Conservation (phyloP, 2,113 vertebrate species). For the Hippocampus comes region DNA sequence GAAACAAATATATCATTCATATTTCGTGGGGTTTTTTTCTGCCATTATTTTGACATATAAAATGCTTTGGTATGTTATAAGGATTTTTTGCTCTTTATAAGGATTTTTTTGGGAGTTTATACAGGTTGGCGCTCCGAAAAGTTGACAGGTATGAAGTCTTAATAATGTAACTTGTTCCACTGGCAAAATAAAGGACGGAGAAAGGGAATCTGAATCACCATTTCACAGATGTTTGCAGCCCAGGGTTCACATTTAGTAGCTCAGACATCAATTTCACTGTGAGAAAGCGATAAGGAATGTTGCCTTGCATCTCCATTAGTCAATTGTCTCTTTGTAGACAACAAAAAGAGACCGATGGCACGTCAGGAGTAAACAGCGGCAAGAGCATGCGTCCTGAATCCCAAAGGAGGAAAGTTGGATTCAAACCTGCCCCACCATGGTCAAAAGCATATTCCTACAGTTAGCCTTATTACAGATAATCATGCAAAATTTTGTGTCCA, state of each 20-base stretch:
- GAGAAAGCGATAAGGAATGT: conserved; percentile 46
- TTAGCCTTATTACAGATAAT: background rate
- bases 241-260: conserved; percentile 38
- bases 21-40: no score
- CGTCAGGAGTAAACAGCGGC: conserved; percentile 62
- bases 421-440: conserved; percentile 25
- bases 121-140: no score
- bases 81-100: no score
- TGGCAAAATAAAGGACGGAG: conserved; percentile 33
- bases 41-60: no score
- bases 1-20: no score
- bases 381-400: conserved; percentile 47
- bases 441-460: conserved; percentile 16
- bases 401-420: conserved; percentile 35
- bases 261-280: conserved; percentile 44
- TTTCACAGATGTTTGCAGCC: conserved; percentile 46
- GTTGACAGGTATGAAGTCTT: background rate
- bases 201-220: conserved; percentile 35
- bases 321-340: conserved; percentile 43
- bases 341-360: conserved; percentile 48
- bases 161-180: background rate
- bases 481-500: background rate
- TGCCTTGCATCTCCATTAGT: conserved; percentile 56
- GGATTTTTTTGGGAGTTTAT: no score
- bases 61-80: no score